phyloP scores from a whole-genome alignment of 1,140 invertebrate genomes.

The Stenopsyche tienmushanensis region DNA sequence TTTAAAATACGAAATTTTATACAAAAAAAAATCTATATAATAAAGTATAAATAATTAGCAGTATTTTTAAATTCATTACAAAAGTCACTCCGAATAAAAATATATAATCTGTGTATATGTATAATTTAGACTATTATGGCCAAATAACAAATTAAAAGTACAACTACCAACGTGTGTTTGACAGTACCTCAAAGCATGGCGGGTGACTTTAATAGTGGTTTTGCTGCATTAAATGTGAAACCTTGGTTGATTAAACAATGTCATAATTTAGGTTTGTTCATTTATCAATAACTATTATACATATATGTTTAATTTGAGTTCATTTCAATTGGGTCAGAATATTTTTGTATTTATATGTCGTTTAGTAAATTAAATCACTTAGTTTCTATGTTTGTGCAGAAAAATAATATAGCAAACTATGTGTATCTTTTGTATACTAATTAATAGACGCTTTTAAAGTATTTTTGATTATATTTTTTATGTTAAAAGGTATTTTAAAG shows the following conservation, averaged over 20 bases:
- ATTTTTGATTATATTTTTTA: not conserved
- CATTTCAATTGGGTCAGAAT: constrained; percentile 6
- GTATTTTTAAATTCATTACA: too few relatives aligned
- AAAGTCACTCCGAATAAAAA: too few relatives aligned
- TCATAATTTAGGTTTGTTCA: constrained; percentile 44
- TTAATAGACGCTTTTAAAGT: constrained; percentile 14
- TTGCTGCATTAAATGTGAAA: too few relatives aligned
- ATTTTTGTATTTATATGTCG: constrained; percentile 10
- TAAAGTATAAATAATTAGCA: too few relatives aligned
- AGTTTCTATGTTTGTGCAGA: constrained; percentile 16
- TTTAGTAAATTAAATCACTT: not conserved
- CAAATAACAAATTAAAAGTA: not conserved
- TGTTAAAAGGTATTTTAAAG: not conserved
- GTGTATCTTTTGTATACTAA: not conserved
- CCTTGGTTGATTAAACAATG: constrained; percentile 54
- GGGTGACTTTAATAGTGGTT: too few relatives aligned
- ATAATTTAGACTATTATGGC: not conserved
- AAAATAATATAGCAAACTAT: not conserved
- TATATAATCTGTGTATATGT: too few relatives aligned
- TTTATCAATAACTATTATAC: constrained; percentile 33
- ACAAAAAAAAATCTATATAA: too few relatives aligned
- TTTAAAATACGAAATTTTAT: not conserved
- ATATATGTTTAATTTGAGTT: constrained; percentile 3
- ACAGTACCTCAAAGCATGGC: too few relatives aligned
- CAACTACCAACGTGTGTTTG: constrained; percentile 5